These are phyloP conservation scores for Acanthisitta chloris DNA, from an alignment of 2,113 vertebrate species.

Conservation along the genomic window DNA sequence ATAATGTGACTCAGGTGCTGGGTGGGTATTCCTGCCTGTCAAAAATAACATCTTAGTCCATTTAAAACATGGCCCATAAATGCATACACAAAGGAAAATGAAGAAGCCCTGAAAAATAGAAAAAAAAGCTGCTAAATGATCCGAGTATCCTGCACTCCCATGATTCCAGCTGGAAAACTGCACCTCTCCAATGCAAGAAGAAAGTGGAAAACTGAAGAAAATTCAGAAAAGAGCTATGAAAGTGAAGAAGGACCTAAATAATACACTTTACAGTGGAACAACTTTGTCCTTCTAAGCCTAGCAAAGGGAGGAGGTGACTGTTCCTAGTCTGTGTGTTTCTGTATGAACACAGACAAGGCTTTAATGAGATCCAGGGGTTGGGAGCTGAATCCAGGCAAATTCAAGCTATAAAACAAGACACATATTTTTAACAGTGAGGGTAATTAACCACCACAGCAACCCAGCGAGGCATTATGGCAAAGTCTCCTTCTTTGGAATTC, in stretches of 20 bases:
- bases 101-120: neutral
- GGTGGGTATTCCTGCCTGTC: neutral
- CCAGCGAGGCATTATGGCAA: neutral
- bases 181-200: neutral
- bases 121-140: neutral
- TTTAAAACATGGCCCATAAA: neutral
- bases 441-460: constrained; percentile 40
- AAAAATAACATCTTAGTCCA: neutral
- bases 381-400: constrained; percentile 30
- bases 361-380: constrained; percentile 40
- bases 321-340: neutral
- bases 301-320: neutral
- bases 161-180: neutral
- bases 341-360: neutral
- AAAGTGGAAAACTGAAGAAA: neutral
- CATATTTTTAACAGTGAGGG: constrained; percentile 13
- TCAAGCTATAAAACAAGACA: constrained; percentile 18
- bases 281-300: neutral
- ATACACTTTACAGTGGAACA: neutral
- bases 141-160: neutral
- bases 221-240: neutral
- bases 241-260: neutral
- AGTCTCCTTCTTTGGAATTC: neutral
- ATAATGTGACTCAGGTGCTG: neutral
- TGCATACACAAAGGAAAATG: neutral